phyloP scores from a whole-genome alignment of 1,140 invertebrate genomes.

The silkworm (Bombyx mori) region ASM3026992v2 NC_085108.1:5925001-5925500 shows the following conservation, averaged over 20 bases:
- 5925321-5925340: conserved; percentile 4
- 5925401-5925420: conserved; percentile 46
- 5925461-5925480: conserved; percentile 28
- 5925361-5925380: conserved; percentile 22
- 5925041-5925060: too few species aligned
- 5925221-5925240: too few species aligned
- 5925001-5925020: too few species aligned
- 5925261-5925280: conserved; percentile 23
- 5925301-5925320: conserved; percentile 40
- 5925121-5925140: too few species aligned
- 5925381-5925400: conserved; percentile 41
- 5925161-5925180: too few species aligned
- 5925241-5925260: not conserved
- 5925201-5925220: too few species aligned
- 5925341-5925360: conserved; percentile 9
- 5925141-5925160: too few species aligned
- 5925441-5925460: conserved; percentile 26
- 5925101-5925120: too few species aligned
- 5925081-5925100: too few species aligned
- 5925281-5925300: conserved; percentile 40
- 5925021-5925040: not conserved
- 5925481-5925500: conserved; percentile 31
- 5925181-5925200: too few species aligned
- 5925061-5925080: too few species aligned
- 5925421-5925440: conserved; percentile 40